These are phyloP conservation scores for Eurytoma adleriae DNA, from an alignment of 2,888 invertebrate species.

Conservation along the genomic window DNA sequence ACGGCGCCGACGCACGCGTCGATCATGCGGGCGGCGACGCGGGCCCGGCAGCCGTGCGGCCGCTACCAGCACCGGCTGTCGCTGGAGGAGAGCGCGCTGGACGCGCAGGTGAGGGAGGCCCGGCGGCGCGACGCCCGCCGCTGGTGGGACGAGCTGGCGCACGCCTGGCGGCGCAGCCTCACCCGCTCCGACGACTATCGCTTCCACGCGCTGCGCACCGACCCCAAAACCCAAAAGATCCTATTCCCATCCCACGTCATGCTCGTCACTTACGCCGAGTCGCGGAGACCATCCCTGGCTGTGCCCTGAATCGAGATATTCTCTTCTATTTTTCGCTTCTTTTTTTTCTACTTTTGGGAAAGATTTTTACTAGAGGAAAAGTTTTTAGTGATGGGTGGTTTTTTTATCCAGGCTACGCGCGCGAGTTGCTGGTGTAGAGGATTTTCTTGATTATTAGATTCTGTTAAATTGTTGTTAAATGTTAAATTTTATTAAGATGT, in stretches of 20 bases:
- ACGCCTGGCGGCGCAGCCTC: slow-evolving; percentile 54
- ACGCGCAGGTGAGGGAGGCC: slow-evolving; percentile 63
- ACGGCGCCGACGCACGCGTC: slow-evolving; percentile 83
- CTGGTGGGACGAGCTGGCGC: slow-evolving; percentile 67
- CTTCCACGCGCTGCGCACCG: slow-evolving; percentile 65
- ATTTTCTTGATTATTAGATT: no score
- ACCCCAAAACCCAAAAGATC: slow-evolving; percentile 65
- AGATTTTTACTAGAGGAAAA: no score
- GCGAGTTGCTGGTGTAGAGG: no score
- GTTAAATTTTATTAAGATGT: no score
- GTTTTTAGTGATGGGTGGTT: no score
- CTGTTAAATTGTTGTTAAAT: no score
- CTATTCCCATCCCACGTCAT: slow-evolving; percentile 64
- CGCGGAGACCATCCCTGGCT: slow-evolving; percentile 26
- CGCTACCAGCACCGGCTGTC: slow-evolving; percentile 62
- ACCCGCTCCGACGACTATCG: slow-evolving; percentile 49
- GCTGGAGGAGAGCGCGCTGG: slow-evolving; percentile 59
- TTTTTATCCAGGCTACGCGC: no score
- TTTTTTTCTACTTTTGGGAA: no score
- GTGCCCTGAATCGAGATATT: slow-evolving; percentile 23
- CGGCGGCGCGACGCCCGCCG: slow-evolving; percentile 63
- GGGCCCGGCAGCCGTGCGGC: slow-evolving; percentile 62
- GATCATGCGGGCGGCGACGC: slow-evolving; percentile 74
- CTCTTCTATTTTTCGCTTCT: background rate
- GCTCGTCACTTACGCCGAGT: slow-evolving; percentile 59